These are phyloP conservation scores for Candidula unifasciata DNA, from an alignment of 2,888 invertebrate species.

Conservation along the genomic window DNA sequence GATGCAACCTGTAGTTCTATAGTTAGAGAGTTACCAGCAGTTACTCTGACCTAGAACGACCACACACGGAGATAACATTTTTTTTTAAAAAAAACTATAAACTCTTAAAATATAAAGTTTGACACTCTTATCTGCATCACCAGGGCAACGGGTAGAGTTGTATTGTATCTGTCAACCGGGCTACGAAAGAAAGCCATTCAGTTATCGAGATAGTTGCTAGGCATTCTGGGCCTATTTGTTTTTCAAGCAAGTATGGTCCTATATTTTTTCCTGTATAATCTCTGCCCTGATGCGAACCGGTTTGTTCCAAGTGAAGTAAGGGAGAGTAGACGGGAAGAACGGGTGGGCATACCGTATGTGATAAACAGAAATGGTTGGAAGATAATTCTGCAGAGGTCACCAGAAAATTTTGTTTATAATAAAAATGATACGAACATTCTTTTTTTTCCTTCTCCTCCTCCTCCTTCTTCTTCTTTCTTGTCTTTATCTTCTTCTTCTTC, in stretches of 20 bases:
- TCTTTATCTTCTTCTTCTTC: too few species aligned
- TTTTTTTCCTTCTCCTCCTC: neutral
- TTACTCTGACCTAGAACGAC: too few species aligned
- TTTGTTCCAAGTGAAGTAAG: neutral
- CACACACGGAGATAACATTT: neutral
- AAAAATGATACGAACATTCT: neutral
- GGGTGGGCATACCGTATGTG: neutral
- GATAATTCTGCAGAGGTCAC: too few species aligned
- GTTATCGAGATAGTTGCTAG: constrained; percentile 11
- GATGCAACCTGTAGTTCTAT: too few species aligned
- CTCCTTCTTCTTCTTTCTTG: neutral
- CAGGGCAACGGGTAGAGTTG: neutral
- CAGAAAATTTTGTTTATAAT: too few species aligned
- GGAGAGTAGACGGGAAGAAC: neutral
- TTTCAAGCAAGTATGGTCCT: neutral
- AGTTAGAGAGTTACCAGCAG: too few species aligned
- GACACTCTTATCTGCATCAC: neutral
- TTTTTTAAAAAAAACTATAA: neutral
- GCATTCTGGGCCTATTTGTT: constrained; percentile 13
- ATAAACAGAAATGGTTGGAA: too few species aligned
- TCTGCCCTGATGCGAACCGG: neutral
- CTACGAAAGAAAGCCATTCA: neutral
- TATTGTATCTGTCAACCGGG: constrained; percentile 6
- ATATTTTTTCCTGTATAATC: neutral
- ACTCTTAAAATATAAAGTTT: neutral